A percentile compares a stretch with the other conserved stretches of the same genome.
Conservation (phyloP, 2,113 vertebrate genomes). For the Mormyrus lacerda region DNA sequence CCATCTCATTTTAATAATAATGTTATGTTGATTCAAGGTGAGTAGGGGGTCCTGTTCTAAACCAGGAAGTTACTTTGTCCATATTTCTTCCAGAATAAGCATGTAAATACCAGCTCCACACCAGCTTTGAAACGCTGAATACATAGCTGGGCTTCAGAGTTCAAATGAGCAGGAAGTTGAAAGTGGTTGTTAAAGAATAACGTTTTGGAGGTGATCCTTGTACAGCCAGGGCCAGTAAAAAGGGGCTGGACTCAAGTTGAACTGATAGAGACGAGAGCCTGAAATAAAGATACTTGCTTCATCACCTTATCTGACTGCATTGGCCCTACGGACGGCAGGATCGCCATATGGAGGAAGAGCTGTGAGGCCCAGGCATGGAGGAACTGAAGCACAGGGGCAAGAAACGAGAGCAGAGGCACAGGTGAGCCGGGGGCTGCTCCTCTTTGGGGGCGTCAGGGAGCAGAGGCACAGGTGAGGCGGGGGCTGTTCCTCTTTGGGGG, state of each 20-base stretch:
- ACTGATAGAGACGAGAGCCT: constrained; percentile 11
- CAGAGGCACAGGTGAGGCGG: constrained; percentile 19
- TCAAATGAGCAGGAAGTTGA: not conserved
- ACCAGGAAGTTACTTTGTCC: not conserved
- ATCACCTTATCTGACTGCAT: not conserved
- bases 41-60: not conserved
- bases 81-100: not conserved
- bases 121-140: not conserved
- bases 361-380: constrained; percentile 20
- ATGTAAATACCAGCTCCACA: not conserved
- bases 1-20: not conserved
- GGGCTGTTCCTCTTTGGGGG: not conserved
- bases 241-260: not conserved
- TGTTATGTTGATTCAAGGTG: not conserved
- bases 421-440: not conserved
- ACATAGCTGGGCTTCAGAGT: too few species aligned
- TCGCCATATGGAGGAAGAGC: not conserved
- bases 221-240: constrained; percentile 5
- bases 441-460: not conserved
- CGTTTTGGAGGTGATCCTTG: constrained; percentile 8
- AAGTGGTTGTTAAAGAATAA: constrained; percentile 16
- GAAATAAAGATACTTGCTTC: not conserved
- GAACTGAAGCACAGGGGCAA: constrained; percentile 22
- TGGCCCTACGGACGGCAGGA: not conserved
- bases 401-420: constrained; percentile 24